Base-by-base conservation (phyloP, 2,797 vertebrate species). In the Tragelaphus eurycerus region DNA sequence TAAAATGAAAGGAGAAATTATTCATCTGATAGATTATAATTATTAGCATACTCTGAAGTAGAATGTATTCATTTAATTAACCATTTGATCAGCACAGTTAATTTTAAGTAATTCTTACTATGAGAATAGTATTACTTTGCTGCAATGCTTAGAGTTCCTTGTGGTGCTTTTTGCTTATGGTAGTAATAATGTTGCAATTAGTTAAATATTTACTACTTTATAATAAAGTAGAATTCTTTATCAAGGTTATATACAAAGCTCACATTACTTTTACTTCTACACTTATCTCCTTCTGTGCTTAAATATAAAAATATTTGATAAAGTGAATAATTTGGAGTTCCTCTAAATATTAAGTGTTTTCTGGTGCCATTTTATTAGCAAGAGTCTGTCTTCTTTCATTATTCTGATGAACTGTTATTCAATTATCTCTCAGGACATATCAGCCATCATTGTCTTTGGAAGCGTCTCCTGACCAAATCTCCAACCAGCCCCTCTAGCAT, bases 21-120 rank as follows among this genome's bases (percentile, higher is more conserved):
- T 71, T 89, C 34, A 74, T 57, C 46, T 92, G 46, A 86, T 52
- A 86, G 16, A 92, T 25, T 34, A 48, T 11, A 84, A 86, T 84
- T 76, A 86, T 90, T 83, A 43, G 14, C 38, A 89, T 86, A 76
- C 55, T 93, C 7, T 83, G 50, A 31, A 17, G 74, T 60, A 60
- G 74, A 93, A 86, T 67, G 13, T 85, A 50, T 16, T 71, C 54
- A 89, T 79, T 95, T 89, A 85, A 79, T 96, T 97, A 96, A 82
- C 46, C 25, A 55, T 46, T 67, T 93, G 46, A 87, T 87, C 19
- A 60, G 12, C 23, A 2, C 25, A 85, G 13, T 76, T 91, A 46
- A 7, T 81, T 83, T 43, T 93, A 62, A 93, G 15, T 62, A 76
- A 89, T 52, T 74, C 29, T 81, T 91, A 55, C 46, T 48, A 17